Conservation (phyloP, 2,113 vertebrate species). For the Leiothrix lutea region DNA sequence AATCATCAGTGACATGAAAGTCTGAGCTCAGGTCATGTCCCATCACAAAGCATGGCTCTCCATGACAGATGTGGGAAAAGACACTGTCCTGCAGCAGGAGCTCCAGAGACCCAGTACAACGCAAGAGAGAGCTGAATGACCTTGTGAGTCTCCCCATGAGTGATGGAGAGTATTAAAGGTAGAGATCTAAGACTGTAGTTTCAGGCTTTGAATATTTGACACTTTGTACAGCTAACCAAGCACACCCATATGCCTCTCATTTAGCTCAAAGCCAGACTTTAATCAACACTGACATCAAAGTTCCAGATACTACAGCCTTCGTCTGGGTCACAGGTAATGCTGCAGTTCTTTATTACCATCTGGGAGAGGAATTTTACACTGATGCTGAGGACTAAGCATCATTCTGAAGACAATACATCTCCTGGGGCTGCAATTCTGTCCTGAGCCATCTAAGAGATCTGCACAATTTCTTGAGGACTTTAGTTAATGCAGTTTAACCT, state of each 20-base stretch:
- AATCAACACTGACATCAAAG: neutral
- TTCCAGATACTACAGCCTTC: neutral
- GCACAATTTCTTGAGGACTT: neutral
- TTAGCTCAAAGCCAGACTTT: neutral
- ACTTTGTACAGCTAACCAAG: neutral
- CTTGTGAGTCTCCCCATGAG: neutral
- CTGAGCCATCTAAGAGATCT: neutral
- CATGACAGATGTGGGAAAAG: neutral
- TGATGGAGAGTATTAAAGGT: neutral
- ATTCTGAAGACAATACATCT: neutral
- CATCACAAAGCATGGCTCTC: neutral
- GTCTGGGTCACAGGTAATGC: neutral
- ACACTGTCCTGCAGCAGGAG: neutral
- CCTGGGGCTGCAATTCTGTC: neutral
- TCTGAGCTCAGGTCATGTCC: neutral
- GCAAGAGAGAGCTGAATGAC: neutral
- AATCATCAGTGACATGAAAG: neutral
- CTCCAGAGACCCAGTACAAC: neutral
- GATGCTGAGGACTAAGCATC: neutral
- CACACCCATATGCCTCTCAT: neutral
- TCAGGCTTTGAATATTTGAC: neutral
- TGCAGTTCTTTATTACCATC: neutral
- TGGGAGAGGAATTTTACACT: neutral
- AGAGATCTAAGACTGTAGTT: neutral
- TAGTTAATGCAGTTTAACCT: neutral